Percentiles rank a stretch among this genome's conserved stretches.
phyloP scores from a whole-genome alignment of 2,888 invertebrate species.

The Ichneumon xanthorius region DNA sequence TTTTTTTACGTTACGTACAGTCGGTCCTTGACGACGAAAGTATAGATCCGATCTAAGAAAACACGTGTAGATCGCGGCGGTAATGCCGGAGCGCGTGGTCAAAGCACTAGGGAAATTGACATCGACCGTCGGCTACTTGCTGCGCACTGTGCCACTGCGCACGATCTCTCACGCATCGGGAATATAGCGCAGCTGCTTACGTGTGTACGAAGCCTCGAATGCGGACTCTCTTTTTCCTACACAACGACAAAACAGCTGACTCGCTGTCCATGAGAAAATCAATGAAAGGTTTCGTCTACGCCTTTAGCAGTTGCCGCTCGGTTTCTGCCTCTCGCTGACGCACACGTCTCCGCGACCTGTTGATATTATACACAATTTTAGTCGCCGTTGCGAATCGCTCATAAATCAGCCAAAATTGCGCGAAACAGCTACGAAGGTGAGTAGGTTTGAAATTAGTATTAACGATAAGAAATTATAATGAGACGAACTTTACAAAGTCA shows the following conservation, averaged over 20 bases:
- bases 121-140: neutral
- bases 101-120: neutral
- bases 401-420: conserved; percentile 32
- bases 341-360: conserved; percentile 37
- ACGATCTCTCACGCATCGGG: neutral
- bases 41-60: neutral
- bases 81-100: conserved; percentile 1
- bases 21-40: neutral
- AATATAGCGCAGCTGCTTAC: neutral
- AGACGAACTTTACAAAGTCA: neutral
- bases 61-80: conserved; percentile 6
- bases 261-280: conserved; percentile 27
- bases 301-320: conserved; percentile 25
- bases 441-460: neutral
- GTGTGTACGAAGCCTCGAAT: no score
- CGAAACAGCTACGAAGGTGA: conserved; percentile 42
- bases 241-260: conserved; percentile 6
- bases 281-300: conserved; percentile 35
- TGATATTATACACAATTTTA: conserved; percentile 21
- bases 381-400: neutral
- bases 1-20: neutral
- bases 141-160: conserved; percentile 7
- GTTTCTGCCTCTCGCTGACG: conserved; percentile 4
- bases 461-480: neutral
- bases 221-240: neutral